Evolutionary conservation across 2,113 vertebrate species (phyloP), one percentile per base, ranked within the genome.

Genomic region (Numida meleagris): DNA sequence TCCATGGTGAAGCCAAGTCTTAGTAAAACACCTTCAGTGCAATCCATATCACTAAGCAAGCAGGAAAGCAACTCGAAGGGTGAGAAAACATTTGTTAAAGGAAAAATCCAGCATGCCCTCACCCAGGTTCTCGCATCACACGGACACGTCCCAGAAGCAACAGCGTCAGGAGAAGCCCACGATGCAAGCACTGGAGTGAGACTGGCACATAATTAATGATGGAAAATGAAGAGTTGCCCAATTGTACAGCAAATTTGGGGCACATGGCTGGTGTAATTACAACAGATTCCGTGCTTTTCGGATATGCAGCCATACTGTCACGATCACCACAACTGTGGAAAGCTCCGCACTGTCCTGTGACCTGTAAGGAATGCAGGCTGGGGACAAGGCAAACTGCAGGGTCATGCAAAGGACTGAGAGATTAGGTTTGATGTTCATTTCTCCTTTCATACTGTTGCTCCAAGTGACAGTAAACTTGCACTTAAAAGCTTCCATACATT

Each of bases 211-310:
- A 50, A 10, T 0, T 12, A 13, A 36, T 72, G 3, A 9, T 1
- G 3, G n/a, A 31, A 72, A 95, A 79, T 3, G 0, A 78, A 61
- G 43, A 76, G 62, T 0, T 76, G 38, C 21, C 27, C 48, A n/a
- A 7, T 2, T 10, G 45, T 24, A 61, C 13, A 57, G 43, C 12
- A 91, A n/a, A 72, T 72, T 36, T 79, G 43, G 89, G n/a, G 58
- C 59, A 76, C 2, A 0, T n/a, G n/a, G n/a, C n/a, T n/a, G n/a
- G n/a, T n/a, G n/a, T 15, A 38, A 59, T 14, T 43, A 18, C 46
- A 79, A 36, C 20, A 82, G 10, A 65, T 59, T 20, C 23, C 57
- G 7, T 15, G 31, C 38, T 40, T 89, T 77, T 68, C 57, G 63
- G 48, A 34, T 8, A 10, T 4, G 38, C 33, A 85, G 85, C 71